These are phyloP conservation scores for Heliothis virescens DNA, from an alignment of 1,140 invertebrate genomes.

Conservation along the genomic window DNA sequence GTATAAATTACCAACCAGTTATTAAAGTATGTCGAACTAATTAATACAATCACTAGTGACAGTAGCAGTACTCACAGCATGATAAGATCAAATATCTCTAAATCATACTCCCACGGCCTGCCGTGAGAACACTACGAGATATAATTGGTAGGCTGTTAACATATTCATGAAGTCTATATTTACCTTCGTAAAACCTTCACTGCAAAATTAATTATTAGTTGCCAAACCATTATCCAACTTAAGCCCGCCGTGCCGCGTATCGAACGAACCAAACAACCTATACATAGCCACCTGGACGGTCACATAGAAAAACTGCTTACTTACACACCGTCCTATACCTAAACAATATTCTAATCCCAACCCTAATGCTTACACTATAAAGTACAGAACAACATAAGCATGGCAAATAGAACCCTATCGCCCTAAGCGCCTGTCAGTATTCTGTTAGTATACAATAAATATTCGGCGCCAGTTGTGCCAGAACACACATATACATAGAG, in stretches of 20 bases:
- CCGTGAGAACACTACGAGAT: constrained; percentile 30
- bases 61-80: constrained; percentile 40
- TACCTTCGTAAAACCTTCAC: constrained; percentile 68
- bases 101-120: constrained; percentile 25
- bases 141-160: constrained; percentile 36
- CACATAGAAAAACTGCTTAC: constrained; percentile 80
- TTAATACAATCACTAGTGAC: constrained; percentile 45
- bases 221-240: constrained; percentile 70
- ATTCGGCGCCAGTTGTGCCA: constrained; percentile 84
- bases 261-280: constrained; percentile 81
- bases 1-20: constrained; percentile 27
- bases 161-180: constrained; percentile 42
- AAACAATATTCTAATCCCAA: constrained; percentile 55
- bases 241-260: constrained; percentile 72
- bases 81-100: constrained; percentile 4
- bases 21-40: background rate
- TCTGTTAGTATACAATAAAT: constrained; percentile 86
- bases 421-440: constrained; percentile 80
- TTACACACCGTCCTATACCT: constrained; percentile 65
- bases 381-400: constrained; percentile 60
- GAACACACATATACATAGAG: constrained; percentile 84
- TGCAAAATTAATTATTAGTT: constrained; percentile 72
- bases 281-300: constrained; percentile 85
- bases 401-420: constrained; percentile 75
- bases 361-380: constrained; percentile 62